Evolutionary conservation across 2,888 invertebrate species (phyloP).

Genomic region (Liposcelis brunnea): DNA sequence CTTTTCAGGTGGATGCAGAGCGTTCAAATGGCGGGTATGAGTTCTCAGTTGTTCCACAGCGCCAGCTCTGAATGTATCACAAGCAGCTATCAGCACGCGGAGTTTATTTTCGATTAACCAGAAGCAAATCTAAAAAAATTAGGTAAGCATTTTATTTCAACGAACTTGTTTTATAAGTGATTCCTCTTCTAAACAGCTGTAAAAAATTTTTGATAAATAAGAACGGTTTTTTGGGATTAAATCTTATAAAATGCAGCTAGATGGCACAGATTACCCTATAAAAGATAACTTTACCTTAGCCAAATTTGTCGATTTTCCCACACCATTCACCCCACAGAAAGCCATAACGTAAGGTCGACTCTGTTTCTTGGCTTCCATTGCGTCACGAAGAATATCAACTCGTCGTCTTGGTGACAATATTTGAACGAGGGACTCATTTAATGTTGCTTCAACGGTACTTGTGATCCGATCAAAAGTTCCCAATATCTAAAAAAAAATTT

Average conservation of each 20-base stretch:
- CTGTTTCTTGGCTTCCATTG: slow-evolving; percentile 66
- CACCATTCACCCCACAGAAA: slow-evolving; percentile 98
- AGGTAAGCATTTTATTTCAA: neutral
- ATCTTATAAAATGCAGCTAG: neutral
- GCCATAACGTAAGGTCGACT: slow-evolving; percentile 87
- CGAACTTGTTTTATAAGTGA: neutral
- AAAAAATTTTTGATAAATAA: neutral
- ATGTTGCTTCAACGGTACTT: slow-evolving; percentile 65
- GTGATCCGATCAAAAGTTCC: slow-evolving; percentile 94
- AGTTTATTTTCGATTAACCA: slow-evolving; percentile 97
- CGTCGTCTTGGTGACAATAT: slow-evolving; percentile 88
- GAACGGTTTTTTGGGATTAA: neutral
- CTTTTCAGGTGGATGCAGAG: slow-evolving; percentile 66
- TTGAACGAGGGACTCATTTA: slow-evolving; percentile 82
- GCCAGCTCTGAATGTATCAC: slow-evolving; percentile 97
- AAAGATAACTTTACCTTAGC: slow-evolving; percentile 47
- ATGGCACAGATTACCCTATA: neutral
- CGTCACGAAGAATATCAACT: slow-evolving; percentile 91
- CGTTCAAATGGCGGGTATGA: slow-evolving; percentile 81
- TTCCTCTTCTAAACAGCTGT: neutral
- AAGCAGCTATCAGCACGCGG: slow-evolving; percentile 92
- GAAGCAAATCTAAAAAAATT: slow-evolving; percentile 59
- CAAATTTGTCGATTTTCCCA: slow-evolving; percentile 96
- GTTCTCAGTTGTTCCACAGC: slow-evolving; percentile 97
- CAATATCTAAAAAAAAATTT: slow-evolving; percentile 36